Evolutionary conservation across 92 coral and sea anemone species (phyloP).

Genomic region (Porites divaricata): DNA sequence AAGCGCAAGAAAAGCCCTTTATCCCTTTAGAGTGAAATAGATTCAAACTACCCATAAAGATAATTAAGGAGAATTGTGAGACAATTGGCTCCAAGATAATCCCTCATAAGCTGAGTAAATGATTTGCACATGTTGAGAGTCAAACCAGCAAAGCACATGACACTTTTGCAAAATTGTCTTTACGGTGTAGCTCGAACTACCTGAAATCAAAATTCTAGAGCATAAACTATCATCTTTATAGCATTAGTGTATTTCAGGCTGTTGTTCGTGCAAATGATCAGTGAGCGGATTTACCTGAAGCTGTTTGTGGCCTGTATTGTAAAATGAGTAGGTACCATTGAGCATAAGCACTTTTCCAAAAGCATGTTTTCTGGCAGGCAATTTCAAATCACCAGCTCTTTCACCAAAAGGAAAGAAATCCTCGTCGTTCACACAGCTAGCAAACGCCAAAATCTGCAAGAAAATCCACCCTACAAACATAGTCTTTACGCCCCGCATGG

Average conservation of each 20-base stretch:
- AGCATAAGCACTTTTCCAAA: conserved; percentile 56
- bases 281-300: conserved; percentile 56
- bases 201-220: conserved; percentile 2
- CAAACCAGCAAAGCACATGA: neutral
- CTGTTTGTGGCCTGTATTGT: conserved; percentile 50
- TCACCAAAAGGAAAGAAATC: conserved; percentile 83
- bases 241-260: neutral
- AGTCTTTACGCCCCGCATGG: neutral
- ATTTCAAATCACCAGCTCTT: conserved; percentile 43
- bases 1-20: neutral
- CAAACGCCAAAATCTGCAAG: conserved; percentile 46
- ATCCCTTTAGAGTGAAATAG: neutral
- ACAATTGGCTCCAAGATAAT: conserved; percentile 8
- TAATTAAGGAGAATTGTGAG: neutral
- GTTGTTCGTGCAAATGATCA: neutral
- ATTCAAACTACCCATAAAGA: neutral
- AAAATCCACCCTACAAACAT: conserved; percentile 32
- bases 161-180: neutral
- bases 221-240: neutral
- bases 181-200: conserved; percentile 12
- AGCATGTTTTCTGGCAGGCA: conserved; percentile 26
- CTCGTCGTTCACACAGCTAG: conserved; percentile 40
- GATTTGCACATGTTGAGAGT: neutral
- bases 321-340: conserved; percentile 53
- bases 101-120: neutral